Base-by-base conservation (phyloP, 2,888 invertebrate genomes). In the Andrena dorsata region DNA sequence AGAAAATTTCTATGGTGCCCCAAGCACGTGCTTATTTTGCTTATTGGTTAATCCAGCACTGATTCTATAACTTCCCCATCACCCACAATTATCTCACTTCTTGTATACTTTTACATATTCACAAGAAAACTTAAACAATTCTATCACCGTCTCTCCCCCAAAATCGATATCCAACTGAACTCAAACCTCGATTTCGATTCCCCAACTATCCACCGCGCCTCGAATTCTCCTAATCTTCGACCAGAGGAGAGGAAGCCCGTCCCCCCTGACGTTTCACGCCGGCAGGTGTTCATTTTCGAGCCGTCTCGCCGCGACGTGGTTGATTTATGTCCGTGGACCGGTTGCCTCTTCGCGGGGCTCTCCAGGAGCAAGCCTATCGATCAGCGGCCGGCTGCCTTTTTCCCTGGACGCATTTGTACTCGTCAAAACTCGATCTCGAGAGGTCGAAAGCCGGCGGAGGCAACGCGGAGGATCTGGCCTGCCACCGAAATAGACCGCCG, bases 401-500 rank as follows among this genome's bases (percentile, higher is more conserved):
- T 26, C 41, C 30, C 23, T 3, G 68, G 49, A 10, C 26, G 58
- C 41, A 69, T 72, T 80, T 72, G 70, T 82, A 69, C 51, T 53
- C 60, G 68, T 81, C 64, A 69, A 76, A 82, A 76, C 41, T 72
- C 68, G 76, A 75, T 69, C 49, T 61, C 35, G 68, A 51, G 58
- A 32, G 65, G 70, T 61, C 63, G 26, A 49, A 20, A 41, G 30
- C 49, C 61, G 56, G 28, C 35, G 16, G 61, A 23, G 64, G n/a
- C 30, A 13, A 51, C 58, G 61, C 6, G 35, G 65, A 66, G 56
- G 56, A 64, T 82, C 76, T 28, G 70, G 35, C 64, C 64, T 26
- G 64, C 28, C 63, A 68, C 72, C 63, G 56, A 84, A 83, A 84
- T 84, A 82, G 82, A 82, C 63, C 71, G 35, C 69, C 74, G 20